Evolutionary conservation across 2,888 invertebrate species (phyloP).

Genomic region (Sympetrum striolatum): DNA sequence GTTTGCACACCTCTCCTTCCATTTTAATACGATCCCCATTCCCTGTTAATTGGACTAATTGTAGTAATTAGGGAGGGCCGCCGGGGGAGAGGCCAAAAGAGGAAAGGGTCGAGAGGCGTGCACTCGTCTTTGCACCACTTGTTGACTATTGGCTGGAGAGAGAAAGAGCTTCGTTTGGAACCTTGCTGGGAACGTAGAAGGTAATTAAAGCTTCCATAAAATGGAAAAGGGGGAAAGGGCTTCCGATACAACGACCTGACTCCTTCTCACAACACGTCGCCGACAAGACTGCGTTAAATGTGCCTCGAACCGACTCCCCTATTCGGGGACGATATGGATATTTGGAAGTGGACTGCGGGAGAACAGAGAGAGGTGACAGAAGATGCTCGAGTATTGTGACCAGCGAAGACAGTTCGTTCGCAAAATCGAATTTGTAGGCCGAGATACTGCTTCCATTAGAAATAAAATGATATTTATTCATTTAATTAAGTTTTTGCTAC

Average conservation of each 20-base stretch:
- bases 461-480: no score
- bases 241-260: not conserved
- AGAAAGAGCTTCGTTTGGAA: not conserved
- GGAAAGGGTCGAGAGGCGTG: not conserved
- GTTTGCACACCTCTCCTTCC: conserved; percentile 45
- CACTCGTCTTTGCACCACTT: conserved; percentile 49
- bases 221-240: conserved; percentile 6
- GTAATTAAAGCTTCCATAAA: conserved; percentile 47
- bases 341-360: not conserved
- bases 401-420: no score
- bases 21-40: conserved; percentile 55
- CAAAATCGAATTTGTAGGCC: no score
- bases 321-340: not conserved
- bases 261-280: not conserved
- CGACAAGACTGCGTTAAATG: not conserved
- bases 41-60: conserved; percentile 54
- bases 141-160: conserved; percentile 48
- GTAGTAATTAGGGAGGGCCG: conserved; percentile 52
- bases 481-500: no score
- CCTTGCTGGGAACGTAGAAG: conserved; percentile 48
- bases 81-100: conserved; percentile 48
- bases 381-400: no score
- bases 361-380: not conserved
- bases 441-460: no score
- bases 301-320: not conserved